These are phyloP conservation scores for Stegodyphus dumicola DNA, from an alignment of 1,140 invertebrate genomes.

Conservation along the genomic window DNA sequence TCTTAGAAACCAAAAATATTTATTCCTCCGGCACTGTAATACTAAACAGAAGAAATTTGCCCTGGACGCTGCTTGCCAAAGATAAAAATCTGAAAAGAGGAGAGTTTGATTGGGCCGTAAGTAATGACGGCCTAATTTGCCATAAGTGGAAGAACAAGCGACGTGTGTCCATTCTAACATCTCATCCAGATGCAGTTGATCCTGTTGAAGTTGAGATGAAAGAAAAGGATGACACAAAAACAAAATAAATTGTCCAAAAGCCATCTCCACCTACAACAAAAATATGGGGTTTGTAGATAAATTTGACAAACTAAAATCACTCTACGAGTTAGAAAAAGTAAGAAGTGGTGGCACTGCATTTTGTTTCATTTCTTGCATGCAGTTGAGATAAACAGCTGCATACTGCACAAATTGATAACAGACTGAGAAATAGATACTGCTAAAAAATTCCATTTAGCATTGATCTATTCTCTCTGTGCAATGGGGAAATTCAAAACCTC, in stretches of 20 bases:
- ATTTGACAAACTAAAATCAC: constrained; percentile 17
- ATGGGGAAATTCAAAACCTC: background rate
- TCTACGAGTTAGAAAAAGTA: constrained; percentile 3
- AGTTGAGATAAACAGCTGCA: background rate
- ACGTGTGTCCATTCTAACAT: constrained; percentile 56
- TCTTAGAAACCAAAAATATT: background rate
- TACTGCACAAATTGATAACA: constrained; percentile 1
- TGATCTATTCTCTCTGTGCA: background rate
- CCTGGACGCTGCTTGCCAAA: background rate
- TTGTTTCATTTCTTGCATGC: constrained; percentile 13
- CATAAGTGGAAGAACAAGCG: constrained; percentile 44
- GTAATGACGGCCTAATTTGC: constrained; percentile 4
- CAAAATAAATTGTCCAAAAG: constrained; percentile 65
- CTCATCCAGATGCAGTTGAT: constrained; percentile 16
- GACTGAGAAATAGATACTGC: background rate
- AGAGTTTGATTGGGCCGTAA: constrained; percentile 16
- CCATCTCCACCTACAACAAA: constrained; percentile 52
- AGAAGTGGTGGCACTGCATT: constrained; percentile 6
- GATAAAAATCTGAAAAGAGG: constrained; percentile 14
- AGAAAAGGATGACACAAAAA: constrained; percentile 43
- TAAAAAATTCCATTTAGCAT: background rate
- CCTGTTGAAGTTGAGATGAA: constrained; percentile 5
- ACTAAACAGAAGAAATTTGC: background rate
- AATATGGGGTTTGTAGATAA: constrained; percentile 23
- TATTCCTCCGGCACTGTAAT: constrained; percentile 5